Percentiles rank a stretch among this genome's conserved stretches.
Evolutionary conservation across 2,113 vertebrate genomes (phyloP).

Genomic region (Piprites chloris): DNA sequence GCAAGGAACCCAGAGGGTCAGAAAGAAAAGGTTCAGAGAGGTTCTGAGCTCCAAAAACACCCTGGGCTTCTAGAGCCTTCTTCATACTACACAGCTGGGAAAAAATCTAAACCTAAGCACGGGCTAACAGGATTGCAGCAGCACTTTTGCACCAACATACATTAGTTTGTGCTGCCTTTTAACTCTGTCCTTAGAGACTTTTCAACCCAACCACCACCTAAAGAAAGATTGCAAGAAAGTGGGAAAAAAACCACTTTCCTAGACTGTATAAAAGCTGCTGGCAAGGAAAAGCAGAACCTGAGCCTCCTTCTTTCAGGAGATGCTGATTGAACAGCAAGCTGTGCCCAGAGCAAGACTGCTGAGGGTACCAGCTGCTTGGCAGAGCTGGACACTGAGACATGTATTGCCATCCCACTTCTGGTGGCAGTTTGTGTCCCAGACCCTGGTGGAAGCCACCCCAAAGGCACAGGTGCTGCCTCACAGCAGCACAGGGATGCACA

Average conservation of each 20-base stretch:
- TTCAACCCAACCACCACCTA: neutral
- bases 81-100: neutral
- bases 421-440: neutral
- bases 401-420: neutral
- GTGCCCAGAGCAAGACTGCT: neutral
- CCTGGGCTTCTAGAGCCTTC: neutral
- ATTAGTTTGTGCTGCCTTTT: neutral
- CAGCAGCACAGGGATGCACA: neutral
- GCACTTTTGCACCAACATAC: neutral
- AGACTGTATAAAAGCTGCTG: neutral
- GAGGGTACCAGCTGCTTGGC: neutral
- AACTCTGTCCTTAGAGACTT: neutral
- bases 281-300: neutral
- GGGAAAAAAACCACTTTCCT: neutral
- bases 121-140: neutral
- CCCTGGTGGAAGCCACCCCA: fast-evolving
- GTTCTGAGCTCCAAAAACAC: neutral
- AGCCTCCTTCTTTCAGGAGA: neutral
- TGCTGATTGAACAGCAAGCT: neutral
- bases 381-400: neutral
- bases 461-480: neutral
- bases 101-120: neutral
- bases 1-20: neutral
- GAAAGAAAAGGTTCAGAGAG: neutral
- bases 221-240: neutral